Percentiles rank a stretch among this genome's conserved stretches.
phyloP scores from a whole-genome alignment of 2,888 invertebrate species.

The Archips crataeganus region DNA sequence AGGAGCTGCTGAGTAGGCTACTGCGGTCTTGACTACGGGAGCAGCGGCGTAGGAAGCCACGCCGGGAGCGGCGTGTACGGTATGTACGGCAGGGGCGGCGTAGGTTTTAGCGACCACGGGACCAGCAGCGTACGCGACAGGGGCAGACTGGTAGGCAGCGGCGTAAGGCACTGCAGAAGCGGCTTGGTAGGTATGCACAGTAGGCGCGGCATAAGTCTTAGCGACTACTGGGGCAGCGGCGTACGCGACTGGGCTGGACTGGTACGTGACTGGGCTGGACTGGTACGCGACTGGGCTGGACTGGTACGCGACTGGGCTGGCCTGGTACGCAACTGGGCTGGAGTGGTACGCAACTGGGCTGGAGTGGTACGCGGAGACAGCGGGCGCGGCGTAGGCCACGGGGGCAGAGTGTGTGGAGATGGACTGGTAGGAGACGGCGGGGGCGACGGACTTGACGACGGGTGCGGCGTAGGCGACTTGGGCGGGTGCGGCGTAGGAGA shows the following conservation, averaged over 20 bases:
- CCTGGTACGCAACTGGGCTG: slow-evolving; percentile 44
- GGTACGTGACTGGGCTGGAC: slow-evolving; percentile 44
- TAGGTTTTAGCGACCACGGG: slow-evolving; percentile 75
- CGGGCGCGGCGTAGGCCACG: slow-evolving; percentile 64
- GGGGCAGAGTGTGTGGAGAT: slow-evolving; percentile 69
- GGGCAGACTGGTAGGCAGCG: slow-evolving; percentile 50
- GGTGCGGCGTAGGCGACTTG: slow-evolving; percentile 53
- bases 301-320: slow-evolving; percentile 52
- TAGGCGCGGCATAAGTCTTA: slow-evolving; percentile 62
- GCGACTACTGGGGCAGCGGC: slow-evolving; percentile 50
- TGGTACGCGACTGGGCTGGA: slow-evolving; percentile 51
- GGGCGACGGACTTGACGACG: slow-evolving; percentile 62
- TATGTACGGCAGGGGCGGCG: slow-evolving; percentile 53
- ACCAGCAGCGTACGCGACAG: slow-evolving; percentile 55
- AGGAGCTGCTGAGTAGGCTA: slow-evolving; percentile 85
- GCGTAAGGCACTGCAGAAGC: slow-evolving; percentile 47
- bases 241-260: slow-evolving; percentile 47
- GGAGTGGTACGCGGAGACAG: slow-evolving; percentile 60
- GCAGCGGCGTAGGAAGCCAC: slow-evolving; percentile 71
- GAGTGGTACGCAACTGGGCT: slow-evolving; percentile 47
- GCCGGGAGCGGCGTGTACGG: slow-evolving; percentile 60
- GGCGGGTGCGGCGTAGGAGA: slow-evolving; percentile 46
- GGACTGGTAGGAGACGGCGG: slow-evolving; percentile 60
- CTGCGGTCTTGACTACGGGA: slow-evolving; percentile 58
- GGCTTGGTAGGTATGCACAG: slow-evolving; percentile 54